Conservation (phyloP, 2,888 invertebrate genomes). For the Latrodectus hesperus region DNA sequence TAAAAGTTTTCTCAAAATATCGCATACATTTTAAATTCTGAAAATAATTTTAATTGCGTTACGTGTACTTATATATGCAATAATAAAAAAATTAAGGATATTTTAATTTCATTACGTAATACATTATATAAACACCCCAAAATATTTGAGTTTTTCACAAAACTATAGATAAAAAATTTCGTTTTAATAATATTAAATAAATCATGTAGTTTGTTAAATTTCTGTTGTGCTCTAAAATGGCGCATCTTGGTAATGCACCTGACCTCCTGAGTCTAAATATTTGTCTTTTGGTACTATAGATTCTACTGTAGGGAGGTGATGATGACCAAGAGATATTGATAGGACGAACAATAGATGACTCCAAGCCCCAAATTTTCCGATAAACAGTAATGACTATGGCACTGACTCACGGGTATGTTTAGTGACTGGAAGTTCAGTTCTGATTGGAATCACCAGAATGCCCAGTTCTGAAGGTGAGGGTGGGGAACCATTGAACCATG, state of each 20-base stretch:
- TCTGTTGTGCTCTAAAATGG: neutral
- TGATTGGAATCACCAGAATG: conserved; percentile 55
- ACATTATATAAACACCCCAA: too few relatives aligned
- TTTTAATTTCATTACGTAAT: too few relatives aligned
- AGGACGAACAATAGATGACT: conserved; percentile 50
- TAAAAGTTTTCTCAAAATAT: too few relatives aligned
- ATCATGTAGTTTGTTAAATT: neutral
- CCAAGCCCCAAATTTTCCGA: conserved; percentile 57
- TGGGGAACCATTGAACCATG: conserved; percentile 29
- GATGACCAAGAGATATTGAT: conserved; percentile 63
- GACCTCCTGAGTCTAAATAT: conserved; percentile 34
- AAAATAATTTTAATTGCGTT: too few relatives aligned
- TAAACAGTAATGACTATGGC: conserved; percentile 58
- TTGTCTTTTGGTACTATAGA: conserved; percentile 30
- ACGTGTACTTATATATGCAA: too few relatives aligned
- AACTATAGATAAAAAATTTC: neutral
- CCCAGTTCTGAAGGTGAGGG: conserved; percentile 19
- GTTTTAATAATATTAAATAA: neutral
- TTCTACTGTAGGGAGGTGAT: conserved; percentile 18
- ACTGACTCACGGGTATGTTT: conserved; percentile 53
- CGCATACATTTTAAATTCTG: too few relatives aligned
- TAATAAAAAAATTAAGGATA: too few relatives aligned
- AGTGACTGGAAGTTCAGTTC: conserved; percentile 43
- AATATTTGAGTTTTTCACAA: too few relatives aligned
- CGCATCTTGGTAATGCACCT: neutral